Evolutionary conservation across 2,888 invertebrate genomes (phyloP).

Genomic region (Megastigmus dorsalis): DNA sequence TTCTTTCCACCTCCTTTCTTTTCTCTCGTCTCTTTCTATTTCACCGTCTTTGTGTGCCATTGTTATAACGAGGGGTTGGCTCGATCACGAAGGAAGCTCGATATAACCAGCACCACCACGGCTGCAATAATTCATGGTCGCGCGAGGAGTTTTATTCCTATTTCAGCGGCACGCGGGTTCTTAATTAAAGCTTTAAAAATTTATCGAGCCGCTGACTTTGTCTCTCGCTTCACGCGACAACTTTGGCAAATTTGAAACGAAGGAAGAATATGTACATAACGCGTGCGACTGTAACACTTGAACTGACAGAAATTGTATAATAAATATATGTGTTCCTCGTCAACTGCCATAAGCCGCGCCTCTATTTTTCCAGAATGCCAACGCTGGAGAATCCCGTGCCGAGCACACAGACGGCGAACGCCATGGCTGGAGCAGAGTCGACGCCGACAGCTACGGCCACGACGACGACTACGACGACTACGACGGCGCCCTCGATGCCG

Average conservation of each 20-base stretch:
- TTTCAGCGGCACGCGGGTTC: neutral
- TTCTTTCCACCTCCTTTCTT: neutral
- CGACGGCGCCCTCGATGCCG: neutral
- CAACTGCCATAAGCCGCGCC: no score
- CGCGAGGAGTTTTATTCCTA: neutral
- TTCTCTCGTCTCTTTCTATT: neutral
- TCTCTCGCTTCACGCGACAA: neutral
- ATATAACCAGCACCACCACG: neutral
- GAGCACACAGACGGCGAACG: neutral
- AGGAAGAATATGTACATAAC: no score
- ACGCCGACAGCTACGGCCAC: neutral
- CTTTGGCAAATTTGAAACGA: no score
- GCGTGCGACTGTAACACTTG: no score
- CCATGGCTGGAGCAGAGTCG: neutral
- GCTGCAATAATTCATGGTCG: constrained; percentile 14
- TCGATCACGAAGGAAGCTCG: neutral
- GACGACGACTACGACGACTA: neutral
- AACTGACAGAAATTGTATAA: no score
- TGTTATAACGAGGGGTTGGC: neutral
- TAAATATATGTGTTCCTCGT: neutral
- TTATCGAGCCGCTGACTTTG: neutral
- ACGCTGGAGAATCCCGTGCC: neutral
- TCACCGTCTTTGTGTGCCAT: neutral
- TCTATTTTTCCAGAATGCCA: constrained; percentile 35
- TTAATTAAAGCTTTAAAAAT: neutral